Conservation (phyloP, 1,140 invertebrate species). For the Procambarus virginalis region DNA sequence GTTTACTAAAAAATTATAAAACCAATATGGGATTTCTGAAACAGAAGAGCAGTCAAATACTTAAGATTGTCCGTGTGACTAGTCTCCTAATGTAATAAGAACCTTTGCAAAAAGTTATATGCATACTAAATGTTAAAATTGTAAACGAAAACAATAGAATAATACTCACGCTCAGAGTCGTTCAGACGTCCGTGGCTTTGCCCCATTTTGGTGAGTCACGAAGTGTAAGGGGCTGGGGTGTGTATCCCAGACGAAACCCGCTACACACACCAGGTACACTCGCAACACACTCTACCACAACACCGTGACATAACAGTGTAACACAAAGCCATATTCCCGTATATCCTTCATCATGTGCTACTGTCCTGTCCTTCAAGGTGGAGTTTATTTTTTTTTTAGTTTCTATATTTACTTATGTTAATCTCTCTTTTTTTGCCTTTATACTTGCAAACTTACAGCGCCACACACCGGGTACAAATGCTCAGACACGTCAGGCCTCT, state of each 20-base stretch:
- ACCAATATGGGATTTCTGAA: no score
- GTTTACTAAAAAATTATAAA: no score
- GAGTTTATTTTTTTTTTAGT: no score
- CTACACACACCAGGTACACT: slow-evolving; percentile 12
- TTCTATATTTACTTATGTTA: no score
- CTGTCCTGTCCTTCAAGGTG: not conserved
- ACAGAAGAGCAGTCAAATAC: no score
- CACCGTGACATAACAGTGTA: slow-evolving; percentile 33
- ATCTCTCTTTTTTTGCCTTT: no score
- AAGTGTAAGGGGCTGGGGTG: slow-evolving; percentile 17
- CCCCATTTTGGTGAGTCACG: slow-evolving; percentile 43
- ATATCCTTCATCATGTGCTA: slow-evolving; percentile 3
- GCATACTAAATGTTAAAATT: no score
- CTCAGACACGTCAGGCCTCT: not conserved
- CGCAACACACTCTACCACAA: not conserved
- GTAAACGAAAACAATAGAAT: not conserved
- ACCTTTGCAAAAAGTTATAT: no score
- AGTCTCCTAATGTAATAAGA: no score
- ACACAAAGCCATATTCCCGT: slow-evolving; percentile 21
- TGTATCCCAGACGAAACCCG: not conserved
- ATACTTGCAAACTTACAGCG: not conserved
- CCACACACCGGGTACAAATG: not conserved
- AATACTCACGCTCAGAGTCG: slow-evolving; percentile 43
- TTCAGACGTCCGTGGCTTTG: slow-evolving; percentile 41
- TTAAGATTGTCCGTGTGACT: no score